Conservation (phyloP, 2,113 vertebrate genomes). For the Anguilla japonica region DNA sequence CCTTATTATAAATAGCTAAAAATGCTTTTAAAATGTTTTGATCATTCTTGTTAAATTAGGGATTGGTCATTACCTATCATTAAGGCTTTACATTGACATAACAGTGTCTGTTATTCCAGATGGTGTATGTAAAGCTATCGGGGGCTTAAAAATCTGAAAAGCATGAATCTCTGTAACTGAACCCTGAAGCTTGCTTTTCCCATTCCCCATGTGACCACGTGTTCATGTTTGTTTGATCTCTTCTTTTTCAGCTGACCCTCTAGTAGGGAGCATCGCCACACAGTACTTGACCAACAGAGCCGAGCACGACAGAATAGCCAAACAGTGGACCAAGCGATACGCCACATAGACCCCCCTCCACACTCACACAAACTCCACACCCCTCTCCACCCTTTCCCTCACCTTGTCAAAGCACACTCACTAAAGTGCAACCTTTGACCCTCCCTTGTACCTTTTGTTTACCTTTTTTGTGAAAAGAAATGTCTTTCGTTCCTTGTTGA, state of each 20-base stretch:
- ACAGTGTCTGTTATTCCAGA: background rate
- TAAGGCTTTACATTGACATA: background rate
- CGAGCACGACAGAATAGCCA: slow-evolving; percentile 89
- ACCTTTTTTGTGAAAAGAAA: slow-evolving; percentile 75
- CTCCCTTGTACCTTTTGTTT: slow-evolving; percentile 69
- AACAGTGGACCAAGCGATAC: slow-evolving; percentile 91
- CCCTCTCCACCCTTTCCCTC: slow-evolving; percentile 63
- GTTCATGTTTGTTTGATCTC: slow-evolving; percentile 7
- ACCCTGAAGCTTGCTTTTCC: background rate
- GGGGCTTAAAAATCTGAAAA: background rate
- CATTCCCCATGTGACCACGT: background rate
- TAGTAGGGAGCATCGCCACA: slow-evolving; percentile 89
- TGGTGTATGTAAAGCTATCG: background rate
- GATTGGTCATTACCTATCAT: background rate
- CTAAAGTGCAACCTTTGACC: slow-evolving; percentile 87
- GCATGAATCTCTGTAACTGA: background rate
- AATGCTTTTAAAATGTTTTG: too few relatives aligned
- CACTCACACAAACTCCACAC: slow-evolving; percentile 30
- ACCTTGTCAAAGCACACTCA: slow-evolving; percentile 94
- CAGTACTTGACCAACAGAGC: slow-evolving; percentile 92
- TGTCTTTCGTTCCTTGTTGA: slow-evolving; percentile 56
- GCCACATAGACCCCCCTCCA: slow-evolving; percentile 72
- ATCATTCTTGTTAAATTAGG: background rate
- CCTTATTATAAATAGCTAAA: too few relatives aligned
- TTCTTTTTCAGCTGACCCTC: slow-evolving; percentile 80